Percentiles rank a stretch among this genome's conserved stretches.
Conservation (phyloP, 2,113 vertebrate genomes). For the Lontra canadensis region DNA sequence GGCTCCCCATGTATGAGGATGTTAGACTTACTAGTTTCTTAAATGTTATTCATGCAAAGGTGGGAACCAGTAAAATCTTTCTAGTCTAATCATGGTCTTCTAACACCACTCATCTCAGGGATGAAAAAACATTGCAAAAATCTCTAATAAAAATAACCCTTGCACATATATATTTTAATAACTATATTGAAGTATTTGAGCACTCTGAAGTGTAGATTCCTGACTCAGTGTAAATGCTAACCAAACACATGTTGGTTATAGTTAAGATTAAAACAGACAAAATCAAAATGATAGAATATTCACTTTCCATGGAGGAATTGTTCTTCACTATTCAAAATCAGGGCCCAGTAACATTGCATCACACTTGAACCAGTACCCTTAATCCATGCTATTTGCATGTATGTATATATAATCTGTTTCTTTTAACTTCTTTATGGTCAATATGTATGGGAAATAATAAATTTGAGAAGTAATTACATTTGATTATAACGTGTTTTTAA, state of each 20-base stretch:
- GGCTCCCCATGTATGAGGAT: neutral
- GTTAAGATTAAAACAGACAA: neutral
- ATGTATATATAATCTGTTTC: neutral
- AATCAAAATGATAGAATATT: neutral
- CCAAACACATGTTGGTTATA: neutral
- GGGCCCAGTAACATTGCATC: neutral
- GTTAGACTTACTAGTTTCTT: neutral
- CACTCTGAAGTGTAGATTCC: neutral
- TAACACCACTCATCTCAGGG: neutral
- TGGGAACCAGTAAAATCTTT: neutral
- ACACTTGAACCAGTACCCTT: neutral
- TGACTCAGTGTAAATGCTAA: neutral
- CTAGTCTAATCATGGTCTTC: neutral
- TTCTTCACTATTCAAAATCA: slow-evolving; percentile 2
- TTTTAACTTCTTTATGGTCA: neutral
- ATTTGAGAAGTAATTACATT: neutral
- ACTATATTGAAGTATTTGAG: neutral
- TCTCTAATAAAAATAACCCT: neutral
- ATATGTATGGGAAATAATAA: neutral
- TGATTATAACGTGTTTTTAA: neutral
- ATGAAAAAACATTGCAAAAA: neutral
- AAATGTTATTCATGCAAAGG: neutral
- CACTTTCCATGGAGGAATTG: neutral
- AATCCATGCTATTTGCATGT: neutral
- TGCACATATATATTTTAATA: neutral